Percentiles rank a stretch among this genome's conserved stretches.
These are phyloP conservation scores for Trissolcus basalis DNA, from an alignment of 1,140 invertebrate species.

Conservation along the genomic window DNA sequence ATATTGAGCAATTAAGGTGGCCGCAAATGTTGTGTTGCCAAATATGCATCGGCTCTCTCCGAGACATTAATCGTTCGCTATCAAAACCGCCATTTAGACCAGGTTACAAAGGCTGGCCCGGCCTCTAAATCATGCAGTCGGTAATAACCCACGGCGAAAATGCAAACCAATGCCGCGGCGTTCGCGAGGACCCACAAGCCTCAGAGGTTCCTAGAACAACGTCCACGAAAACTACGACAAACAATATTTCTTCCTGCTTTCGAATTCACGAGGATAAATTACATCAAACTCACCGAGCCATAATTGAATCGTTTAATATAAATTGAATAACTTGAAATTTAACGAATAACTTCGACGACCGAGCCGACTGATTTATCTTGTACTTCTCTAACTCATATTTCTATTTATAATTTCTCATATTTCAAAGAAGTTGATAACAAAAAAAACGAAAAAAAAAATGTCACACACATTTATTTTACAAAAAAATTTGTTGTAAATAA, in stretches of 20 bases:
- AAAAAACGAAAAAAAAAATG: too few relatives aligned
- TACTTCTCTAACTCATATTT: not conserved
- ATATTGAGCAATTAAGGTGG: constrained; percentile 28
- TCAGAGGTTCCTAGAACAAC: constrained; percentile 23
- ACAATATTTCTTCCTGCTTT: constrained; percentile 9
- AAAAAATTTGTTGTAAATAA: too few relatives aligned
- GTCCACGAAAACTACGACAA: constrained; percentile 8
- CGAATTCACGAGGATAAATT: too few relatives aligned
- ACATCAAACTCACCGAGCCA: too few relatives aligned
- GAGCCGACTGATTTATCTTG: not conserved
- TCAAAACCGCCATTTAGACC: constrained; percentile 32
- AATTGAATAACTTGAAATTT: too few relatives aligned
- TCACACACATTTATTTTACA: too few relatives aligned
- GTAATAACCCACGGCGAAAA: constrained; percentile 21
- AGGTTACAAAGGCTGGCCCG: constrained; percentile 22
- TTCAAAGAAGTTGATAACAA: too few relatives aligned
- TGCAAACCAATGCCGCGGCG: constrained; percentile 13
- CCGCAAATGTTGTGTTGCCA: constrained; percentile 16
- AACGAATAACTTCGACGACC: too few relatives aligned
- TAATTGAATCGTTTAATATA: too few relatives aligned
- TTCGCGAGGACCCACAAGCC: constrained; percentile 2
- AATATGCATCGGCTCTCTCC: constrained; percentile 1
- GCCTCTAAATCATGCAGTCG: constrained; percentile 34
- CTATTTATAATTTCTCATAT: not conserved
- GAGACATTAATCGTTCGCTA: constrained; percentile 39